These are phyloP conservation scores for Phortica magna DNA, from an alignment of 2,888 invertebrate genomes.

Conservation along the genomic window DNA sequence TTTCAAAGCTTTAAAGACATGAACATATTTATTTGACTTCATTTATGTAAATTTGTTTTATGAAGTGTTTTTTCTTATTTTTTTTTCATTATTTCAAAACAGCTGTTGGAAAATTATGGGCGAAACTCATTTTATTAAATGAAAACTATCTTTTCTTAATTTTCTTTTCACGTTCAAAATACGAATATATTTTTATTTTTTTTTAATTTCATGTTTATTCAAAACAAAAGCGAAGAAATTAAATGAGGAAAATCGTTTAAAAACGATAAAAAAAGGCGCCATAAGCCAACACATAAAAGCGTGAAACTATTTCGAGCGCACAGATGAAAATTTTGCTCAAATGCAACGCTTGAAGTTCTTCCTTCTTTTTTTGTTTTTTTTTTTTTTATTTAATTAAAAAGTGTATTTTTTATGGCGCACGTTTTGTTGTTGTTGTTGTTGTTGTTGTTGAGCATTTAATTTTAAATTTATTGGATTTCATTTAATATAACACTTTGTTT, in stretches of 20 bases:
- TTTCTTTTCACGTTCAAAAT: too few relatives aligned
- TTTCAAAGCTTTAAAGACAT: neutral
- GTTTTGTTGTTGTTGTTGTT: too few relatives aligned
- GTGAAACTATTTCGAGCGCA: neutral
- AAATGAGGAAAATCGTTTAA: neutral
- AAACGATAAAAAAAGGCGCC: neutral
- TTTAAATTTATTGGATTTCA: too few relatives aligned
- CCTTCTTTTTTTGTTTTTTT: neutral
- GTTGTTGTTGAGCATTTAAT: too few relatives aligned
- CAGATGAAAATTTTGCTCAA: neutral
- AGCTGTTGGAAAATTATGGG: neutral
- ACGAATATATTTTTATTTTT: too few relatives aligned
- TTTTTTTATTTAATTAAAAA: neutral
- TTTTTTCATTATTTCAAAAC: too few relatives aligned
- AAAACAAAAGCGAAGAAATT: neutral
- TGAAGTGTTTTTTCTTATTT: too few relatives aligned
- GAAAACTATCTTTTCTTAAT: neutral
- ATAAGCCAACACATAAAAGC: neutral
- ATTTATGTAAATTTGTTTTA: neutral
- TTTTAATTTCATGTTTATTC: too few relatives aligned
- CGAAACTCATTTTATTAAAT: too few relatives aligned
- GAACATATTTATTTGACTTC: neutral
- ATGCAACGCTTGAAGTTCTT: neutral
- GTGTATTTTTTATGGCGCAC: neutral
- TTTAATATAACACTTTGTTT: too few relatives aligned